These are phyloP conservation scores for Channallabes apus DNA, from an alignment of 2,797 vertebrate species.

Conservation along the genomic window DNA sequence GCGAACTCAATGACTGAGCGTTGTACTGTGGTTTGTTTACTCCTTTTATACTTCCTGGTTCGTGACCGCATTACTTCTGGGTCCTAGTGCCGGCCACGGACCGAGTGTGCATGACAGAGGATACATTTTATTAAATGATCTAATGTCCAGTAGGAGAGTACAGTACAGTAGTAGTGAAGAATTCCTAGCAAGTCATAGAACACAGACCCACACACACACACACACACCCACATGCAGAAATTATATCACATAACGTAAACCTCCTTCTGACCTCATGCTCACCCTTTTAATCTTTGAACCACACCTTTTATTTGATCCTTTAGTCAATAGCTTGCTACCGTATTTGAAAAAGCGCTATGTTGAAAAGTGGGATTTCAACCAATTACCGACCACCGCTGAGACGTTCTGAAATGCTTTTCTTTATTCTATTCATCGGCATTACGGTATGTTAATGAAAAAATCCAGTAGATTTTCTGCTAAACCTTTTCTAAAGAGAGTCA, in stretches of 20 bases:
- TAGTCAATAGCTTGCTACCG: not conserved
- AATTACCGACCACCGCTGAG: slow-evolving; percentile 1
- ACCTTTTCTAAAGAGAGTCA: slow-evolving; percentile 31
- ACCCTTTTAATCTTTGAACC: not conserved
- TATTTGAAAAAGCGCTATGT: not conserved
- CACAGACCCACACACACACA: not conserved
- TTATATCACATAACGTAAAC: not conserved
- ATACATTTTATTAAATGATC: not conserved
- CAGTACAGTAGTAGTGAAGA: not conserved
- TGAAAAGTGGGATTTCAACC: slow-evolving; percentile 28
- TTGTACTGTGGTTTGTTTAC: no score
- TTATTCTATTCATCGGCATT: slow-evolving; percentile 21
- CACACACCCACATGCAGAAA: not conserved
- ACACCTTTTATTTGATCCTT: not conserved
- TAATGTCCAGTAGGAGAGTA: not conserved
- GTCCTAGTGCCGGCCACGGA: no score
- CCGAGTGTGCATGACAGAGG: not conserved
- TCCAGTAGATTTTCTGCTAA: slow-evolving; percentile 30
- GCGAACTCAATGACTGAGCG: no score
- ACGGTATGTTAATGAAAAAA: slow-evolving; percentile 32
- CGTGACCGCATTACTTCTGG: no score
- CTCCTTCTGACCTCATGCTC: not conserved
- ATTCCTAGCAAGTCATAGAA: not conserved
- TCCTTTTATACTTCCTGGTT: no score
- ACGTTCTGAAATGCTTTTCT: slow-evolving; percentile 17